These are phyloP conservation scores for Andrena hattorfiana DNA, from an alignment of 2,888 invertebrate genomes.

Conservation along the genomic window DNA sequence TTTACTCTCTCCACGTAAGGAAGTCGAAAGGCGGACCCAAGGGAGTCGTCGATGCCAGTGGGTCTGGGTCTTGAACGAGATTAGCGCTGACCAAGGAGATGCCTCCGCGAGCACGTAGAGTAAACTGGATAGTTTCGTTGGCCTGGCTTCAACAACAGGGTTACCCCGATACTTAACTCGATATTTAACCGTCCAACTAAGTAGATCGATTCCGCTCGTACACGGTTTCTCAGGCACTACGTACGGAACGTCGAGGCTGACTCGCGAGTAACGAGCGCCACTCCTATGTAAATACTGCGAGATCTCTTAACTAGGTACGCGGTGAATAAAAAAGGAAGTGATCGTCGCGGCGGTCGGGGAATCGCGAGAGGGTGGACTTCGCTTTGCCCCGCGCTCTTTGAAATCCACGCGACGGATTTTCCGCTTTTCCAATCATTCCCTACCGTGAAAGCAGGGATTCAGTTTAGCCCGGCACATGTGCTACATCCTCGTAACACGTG, in stretches of 20 bases:
- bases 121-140: constrained; percentile 51
- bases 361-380: neutral
- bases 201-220: constrained; percentile 64
- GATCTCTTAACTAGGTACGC: neutral
- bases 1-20: neutral
- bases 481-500: constrained; percentile 24
- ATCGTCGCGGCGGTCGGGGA: neutral
- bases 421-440: neutral
- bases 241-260: neutral
- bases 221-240: constrained; percentile 64
- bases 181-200: constrained; percentile 69
- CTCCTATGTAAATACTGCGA: neutral
- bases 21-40: constrained; percentile 29
- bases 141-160: constrained; percentile 66
- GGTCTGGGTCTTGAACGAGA: constrained; percentile 59
- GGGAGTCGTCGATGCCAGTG: constrained; percentile 35
- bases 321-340: neutral
- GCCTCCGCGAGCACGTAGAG: constrained; percentile 39
- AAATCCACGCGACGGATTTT: neutral
- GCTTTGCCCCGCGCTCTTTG: neutral
- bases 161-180: constrained; percentile 73
- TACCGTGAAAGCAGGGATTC: neutral
- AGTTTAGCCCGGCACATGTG: constrained; percentile 22
- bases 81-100: constrained; percentile 60
- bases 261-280: neutral